Evolutionary conservation across 1,140 invertebrate species (phyloP), one percentile per base, ranked within the genome.

Genomic region (Calephelis nemesis): DNA sequence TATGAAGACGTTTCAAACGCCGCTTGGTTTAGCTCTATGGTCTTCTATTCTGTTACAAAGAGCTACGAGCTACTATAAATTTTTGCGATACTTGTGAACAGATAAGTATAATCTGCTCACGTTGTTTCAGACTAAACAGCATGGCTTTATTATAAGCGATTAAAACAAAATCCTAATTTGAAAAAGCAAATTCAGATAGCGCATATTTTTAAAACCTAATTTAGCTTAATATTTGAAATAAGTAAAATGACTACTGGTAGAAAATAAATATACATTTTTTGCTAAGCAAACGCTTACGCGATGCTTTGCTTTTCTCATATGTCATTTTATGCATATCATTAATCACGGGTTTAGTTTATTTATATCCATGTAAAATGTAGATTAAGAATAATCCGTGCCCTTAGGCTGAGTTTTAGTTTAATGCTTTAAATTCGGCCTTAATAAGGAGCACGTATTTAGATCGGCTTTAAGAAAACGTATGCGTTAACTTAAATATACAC

Each of bases 291-390:
- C 83, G 83, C 52, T 81, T 68, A 76, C 76, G 83, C 83, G 72
- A 68, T 72, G 85, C 85, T 85, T 85, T 47, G 87, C 87, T 90
- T 90, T 83, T 86, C 85, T 90, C 84, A 88, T 88, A 84, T 79
- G 75, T 76, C 58, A 73, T 75, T 58, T 65, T 65, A 64, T 50
- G 49, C n/a, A 45, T 67, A 49, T 67, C 65, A 74, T 65, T 72
- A 47, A 66, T 70, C 75, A 75, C 70, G 40, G 64, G 40, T 71
- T 67, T 77, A 64, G 67, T 73, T 63, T 52, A 7, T 67, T 11
- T 15, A 47, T 69, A 62, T 47, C 60, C 63, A 62, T 63, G 63
- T 42, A 13, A 68, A 69, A 11, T 48, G 50, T 69, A 69, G 68
- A 67, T 9, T 45, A 54, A 45, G 13, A 54, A 45, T 45, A 45